Conservation (phyloP, 2,113 vertebrate genomes). For the Leptocoma aspasia region DNA sequence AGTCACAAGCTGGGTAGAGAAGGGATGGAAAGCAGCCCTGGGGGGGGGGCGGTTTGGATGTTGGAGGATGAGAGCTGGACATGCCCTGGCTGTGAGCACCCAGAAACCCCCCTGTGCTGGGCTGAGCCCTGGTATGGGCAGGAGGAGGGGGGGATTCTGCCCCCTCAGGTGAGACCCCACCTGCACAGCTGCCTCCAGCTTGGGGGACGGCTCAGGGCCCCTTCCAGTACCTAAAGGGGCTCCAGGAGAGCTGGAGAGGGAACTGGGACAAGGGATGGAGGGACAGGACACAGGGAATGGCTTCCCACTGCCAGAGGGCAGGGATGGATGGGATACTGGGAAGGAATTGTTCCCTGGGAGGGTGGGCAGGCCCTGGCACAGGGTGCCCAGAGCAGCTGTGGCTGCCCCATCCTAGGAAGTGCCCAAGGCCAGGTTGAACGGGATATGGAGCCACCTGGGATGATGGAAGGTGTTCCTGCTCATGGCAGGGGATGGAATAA, state of each 20-base stretch:
- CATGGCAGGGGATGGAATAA: neutral
- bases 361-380: neutral
- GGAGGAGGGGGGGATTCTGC: neutral
- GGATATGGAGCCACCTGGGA: accelerated
- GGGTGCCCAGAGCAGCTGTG: neutral
- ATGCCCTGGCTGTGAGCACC: neutral
- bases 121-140: neutral
- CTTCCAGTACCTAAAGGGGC: neutral
- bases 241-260: neutral
- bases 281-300: neutral
- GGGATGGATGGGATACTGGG: neutral
- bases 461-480: accelerated
- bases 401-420: neutral
- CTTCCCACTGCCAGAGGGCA: neutral
- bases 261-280: neutral
- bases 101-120: neutral
- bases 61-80: neutral
- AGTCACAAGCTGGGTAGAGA: neutral
- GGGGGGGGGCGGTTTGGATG: neutral
- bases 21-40: neutral
- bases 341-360: neutral
- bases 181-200: neutral
- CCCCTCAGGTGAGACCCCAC: neutral
- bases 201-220: neutral
- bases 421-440: neutral